phyloP scores from a whole-genome alignment of 2,797 vertebrate genomes.

The Ceryle rudis region DNA sequence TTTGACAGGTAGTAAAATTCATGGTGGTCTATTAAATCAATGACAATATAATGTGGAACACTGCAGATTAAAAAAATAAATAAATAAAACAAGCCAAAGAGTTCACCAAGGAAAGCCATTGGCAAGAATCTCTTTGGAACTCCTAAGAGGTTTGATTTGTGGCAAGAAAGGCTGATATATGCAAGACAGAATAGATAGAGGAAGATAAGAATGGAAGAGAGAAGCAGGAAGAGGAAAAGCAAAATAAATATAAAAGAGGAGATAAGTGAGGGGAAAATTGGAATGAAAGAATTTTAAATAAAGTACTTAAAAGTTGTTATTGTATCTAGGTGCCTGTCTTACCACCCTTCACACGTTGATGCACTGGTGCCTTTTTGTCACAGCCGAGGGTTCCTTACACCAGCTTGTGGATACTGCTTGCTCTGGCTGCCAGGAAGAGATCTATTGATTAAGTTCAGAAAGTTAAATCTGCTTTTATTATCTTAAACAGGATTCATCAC shows the following conservation, averaged over 20 bases:
- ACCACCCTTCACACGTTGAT: not conserved
- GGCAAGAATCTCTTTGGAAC: slow-evolving; percentile 46
- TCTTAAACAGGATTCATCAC: not conserved
- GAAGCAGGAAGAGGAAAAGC: not conserved
- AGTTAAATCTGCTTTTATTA: not conserved
- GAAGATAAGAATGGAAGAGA: not conserved
- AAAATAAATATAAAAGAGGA: not conserved
- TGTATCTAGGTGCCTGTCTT: not conserved
- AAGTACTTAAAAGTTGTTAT: not conserved
- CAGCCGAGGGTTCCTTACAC: not conserved
- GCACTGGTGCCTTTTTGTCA: not conserved
- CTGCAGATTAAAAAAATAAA: slow-evolving; percentile 43
- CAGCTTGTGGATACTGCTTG: not conserved
- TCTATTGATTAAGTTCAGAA: not conserved
- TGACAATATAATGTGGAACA: slow-evolving; percentile 62
- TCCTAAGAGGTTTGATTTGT: slow-evolving; percentile 50
- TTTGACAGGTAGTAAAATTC: slow-evolving; percentile 76
- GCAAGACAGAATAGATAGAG: not conserved
- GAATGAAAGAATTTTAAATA: not conserved
- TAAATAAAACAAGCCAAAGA: not conserved
- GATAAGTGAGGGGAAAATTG: not conserved
- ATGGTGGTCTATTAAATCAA: slow-evolving; percentile 71
- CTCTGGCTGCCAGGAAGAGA: not conserved
- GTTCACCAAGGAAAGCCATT: slow-evolving; percentile 42
- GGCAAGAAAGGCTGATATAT: slow-evolving; percentile 18